phyloP scores from a whole-genome alignment of 2,113 vertebrate genomes.

The Atherinomorus stipes region DNA sequence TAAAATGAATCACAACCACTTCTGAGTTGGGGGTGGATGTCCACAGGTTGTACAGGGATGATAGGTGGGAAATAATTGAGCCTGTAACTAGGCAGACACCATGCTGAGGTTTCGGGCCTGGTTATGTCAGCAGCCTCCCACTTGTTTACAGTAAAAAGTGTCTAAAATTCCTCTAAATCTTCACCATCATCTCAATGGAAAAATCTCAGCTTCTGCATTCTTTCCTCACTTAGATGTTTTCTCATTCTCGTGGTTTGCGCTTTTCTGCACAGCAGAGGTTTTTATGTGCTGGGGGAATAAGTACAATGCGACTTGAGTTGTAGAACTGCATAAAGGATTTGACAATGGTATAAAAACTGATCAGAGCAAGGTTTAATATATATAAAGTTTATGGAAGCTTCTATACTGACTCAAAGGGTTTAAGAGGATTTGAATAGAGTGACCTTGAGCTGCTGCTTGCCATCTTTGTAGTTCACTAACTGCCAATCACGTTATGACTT shows the following conservation, averaged over 20 bases:
- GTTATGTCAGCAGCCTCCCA: background rate
- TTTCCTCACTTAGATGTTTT: conserved; percentile 18
- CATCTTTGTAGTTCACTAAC: conserved; percentile 15
- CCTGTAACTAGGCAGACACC: conserved; percentile 8
- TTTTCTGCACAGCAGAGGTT: conserved; percentile 7
- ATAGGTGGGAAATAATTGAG: conserved; percentile 38
- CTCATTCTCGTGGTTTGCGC: conserved; percentile 29
- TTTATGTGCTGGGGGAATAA: conserved; percentile 25
- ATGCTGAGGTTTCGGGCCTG: conserved; percentile 16
- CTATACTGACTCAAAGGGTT: conserved; percentile 3
- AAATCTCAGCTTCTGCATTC: conserved; percentile 27
- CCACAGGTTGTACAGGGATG: conserved; percentile 19
- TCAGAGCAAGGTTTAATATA: conserved; percentile 16
- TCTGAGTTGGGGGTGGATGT: conserved; percentile 16
- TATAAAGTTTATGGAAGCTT: conserved; percentile 18
- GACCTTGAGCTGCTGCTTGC: background rate
- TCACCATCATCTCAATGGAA: conserved; percentile 11
- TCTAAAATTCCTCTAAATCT: conserved; percentile 10
- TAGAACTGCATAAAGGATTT: conserved; percentile 36
- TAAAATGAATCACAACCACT: conserved; percentile 25
- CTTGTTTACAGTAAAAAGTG: conserved; percentile 29
- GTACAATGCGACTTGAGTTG: conserved; percentile 2
- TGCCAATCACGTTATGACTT: conserved; percentile 1
- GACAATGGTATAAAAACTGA: conserved; percentile 27
- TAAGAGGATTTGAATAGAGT: conserved; percentile 21